Percentiles rank a stretch among this genome's conserved stretches.
phyloP scores from a whole-genome alignment of 2,888 invertebrate genomes.

The Hybos culiciformis region DNA sequence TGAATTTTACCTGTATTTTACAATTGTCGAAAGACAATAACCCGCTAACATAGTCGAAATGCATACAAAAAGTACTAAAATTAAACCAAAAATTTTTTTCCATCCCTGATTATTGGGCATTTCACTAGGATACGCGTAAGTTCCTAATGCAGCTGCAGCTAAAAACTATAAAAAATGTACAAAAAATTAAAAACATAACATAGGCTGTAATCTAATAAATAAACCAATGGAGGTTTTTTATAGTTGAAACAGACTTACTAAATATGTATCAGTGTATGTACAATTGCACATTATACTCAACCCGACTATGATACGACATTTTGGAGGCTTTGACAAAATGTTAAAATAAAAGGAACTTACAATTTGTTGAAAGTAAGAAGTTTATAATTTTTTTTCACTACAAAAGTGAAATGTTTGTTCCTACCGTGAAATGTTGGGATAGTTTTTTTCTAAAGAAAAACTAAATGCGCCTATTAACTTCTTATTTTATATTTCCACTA shows the following conservation, averaged over 20 bases:
- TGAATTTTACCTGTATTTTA: slow-evolving; percentile 26
- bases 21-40: slow-evolving; percentile 31
- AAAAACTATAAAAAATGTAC: slow-evolving; percentile 20
- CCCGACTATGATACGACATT: no score
- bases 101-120: slow-evolving; percentile 24
- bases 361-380: no score
- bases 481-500: no score
- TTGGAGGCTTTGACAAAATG: no score
- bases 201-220: neutral
- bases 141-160: slow-evolving; percentile 26
- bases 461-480: no score
- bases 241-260: neutral
- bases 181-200: neutral
- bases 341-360: no score
- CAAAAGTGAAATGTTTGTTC: no score
- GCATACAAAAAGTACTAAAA: slow-evolving; percentile 22
- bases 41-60: slow-evolving; percentile 26
- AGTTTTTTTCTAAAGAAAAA: no score
- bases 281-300: neutral
- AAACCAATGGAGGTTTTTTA: no score
- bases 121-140: slow-evolving; percentile 30
- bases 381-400: no score
- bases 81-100: slow-evolving; percentile 22
- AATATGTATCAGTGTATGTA: neutral
- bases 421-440: no score